These are phyloP conservation scores for Monochamus saltuarius DNA, from an alignment of 1,140 invertebrate genomes.

Conservation along the genomic window DNA sequence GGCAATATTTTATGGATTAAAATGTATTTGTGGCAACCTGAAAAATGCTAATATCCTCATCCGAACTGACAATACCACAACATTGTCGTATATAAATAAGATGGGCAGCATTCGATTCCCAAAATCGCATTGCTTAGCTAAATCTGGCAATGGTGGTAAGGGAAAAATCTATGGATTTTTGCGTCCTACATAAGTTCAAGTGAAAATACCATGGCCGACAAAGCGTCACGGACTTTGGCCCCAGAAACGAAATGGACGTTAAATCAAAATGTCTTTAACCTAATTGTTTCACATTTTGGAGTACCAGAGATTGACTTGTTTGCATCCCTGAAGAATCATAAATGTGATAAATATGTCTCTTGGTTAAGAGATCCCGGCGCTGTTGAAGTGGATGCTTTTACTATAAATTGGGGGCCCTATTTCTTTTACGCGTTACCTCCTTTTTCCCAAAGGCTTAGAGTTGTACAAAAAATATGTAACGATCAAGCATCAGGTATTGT, in stretches of 20 bases:
- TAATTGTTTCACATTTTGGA: conserved; percentile 5
- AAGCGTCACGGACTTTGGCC: not conserved
- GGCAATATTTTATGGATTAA: too few relatives aligned
- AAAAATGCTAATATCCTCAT: too few relatives aligned
- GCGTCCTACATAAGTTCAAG: not conserved
- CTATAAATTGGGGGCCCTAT: conserved; percentile 9
- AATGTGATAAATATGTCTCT: conserved; percentile 23
- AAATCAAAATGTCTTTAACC: conserved; percentile 1
- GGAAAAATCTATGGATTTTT: not conserved
- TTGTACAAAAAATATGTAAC: conserved; percentile 28
- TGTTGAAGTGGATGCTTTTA: conserved; percentile 24
- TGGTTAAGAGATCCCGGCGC: conserved; percentile 6
- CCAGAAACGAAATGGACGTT: not conserved
- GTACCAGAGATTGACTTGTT: conserved; percentile 21
- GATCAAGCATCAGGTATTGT: conserved; percentile 8
- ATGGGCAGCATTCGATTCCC: too few relatives aligned
- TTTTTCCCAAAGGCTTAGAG: conserved; percentile 10
- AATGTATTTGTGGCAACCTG: too few relatives aligned
- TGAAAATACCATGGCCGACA: not conserved
- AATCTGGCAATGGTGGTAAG: not conserved
- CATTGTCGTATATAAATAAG: too few relatives aligned
- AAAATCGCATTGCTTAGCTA: not conserved
- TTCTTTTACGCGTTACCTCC: conserved; percentile 18
- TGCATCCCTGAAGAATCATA: conserved; percentile 20
- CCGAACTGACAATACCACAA: too few relatives aligned